Evolutionary conservation across 2,797 vertebrate genomes (phyloP).

Genomic region (Tragopan temminckii): DNA sequence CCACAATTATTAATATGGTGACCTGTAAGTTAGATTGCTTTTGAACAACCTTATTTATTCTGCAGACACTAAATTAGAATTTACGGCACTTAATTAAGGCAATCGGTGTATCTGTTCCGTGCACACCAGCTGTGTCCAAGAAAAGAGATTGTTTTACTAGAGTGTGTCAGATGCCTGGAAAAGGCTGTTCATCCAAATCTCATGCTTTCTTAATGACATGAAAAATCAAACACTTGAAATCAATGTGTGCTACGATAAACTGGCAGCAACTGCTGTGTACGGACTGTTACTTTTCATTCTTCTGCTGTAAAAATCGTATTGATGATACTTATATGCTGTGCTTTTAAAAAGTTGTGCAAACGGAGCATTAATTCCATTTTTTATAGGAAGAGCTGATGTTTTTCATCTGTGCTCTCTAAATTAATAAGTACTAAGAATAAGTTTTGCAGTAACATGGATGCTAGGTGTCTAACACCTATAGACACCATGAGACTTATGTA

Average conservation of each 20-base stretch:
- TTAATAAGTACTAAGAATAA: background rate
- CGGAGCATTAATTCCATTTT: background rate
- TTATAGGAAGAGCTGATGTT: background rate
- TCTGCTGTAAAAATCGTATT: background rate
- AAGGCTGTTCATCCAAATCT: background rate
- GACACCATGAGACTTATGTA: background rate
- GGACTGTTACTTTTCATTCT: background rate
- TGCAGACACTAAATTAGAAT: constrained; percentile 16
- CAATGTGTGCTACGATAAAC: background rate
- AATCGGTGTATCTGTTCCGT: background rate
- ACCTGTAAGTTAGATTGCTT: background rate
- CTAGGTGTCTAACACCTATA: background rate
- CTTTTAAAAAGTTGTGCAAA: background rate
- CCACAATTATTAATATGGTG: background rate
- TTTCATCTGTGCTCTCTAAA: background rate
- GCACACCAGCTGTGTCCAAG: background rate
- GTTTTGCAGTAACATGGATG: background rate
- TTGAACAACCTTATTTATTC: background rate
- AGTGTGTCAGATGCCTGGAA: background rate
- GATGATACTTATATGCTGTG: background rate
- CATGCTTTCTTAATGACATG: background rate
- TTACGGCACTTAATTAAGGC: background rate
- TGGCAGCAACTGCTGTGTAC: background rate
- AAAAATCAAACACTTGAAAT: constrained; percentile 8
- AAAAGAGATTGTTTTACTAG: constrained; percentile 10